A percentile compares a stretch with the other conserved stretches of the same genome.
phyloP scores from a whole-genome alignment of 2,797 vertebrate species.

The Margarornis squamiger region DNA sequence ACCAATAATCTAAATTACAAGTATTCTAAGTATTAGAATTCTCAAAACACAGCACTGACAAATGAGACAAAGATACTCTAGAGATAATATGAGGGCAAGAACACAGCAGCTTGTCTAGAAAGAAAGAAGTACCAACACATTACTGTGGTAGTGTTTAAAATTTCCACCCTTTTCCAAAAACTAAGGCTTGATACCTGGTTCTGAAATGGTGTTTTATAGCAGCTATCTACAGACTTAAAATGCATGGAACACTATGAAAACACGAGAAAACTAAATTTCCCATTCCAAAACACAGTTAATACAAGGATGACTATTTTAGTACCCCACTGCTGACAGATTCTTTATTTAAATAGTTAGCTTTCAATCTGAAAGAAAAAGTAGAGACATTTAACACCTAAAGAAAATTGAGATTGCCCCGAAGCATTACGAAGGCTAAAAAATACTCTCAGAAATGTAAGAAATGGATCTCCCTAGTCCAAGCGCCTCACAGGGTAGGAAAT shows the following conservation, averaged over 20 bases:
- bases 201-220: not conserved
- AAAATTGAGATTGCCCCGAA: not conserved
- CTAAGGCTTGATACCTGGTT: not conserved
- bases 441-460: not conserved
- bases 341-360: not conserved
- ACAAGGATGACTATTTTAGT: not conserved
- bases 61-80: not conserved
- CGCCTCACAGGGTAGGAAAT: not conserved
- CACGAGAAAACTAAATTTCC: not conserved
- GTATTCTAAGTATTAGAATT: not conserved
- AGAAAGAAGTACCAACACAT: not conserved
- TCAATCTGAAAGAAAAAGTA: not conserved
- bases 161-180: not conserved
- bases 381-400: not conserved
- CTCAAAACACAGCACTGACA: not conserved
- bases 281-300: not conserved
- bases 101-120: not conserved
- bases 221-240: not conserved
- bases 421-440: not conserved
- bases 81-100: not conserved
- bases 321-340: not conserved
- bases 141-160: not conserved
- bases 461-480: not conserved
- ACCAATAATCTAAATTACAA: not conserved
- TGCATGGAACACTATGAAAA: not conserved